phyloP scores from a whole-genome alignment of 2,888 invertebrate species.

The Clanis bilineata region DNA sequence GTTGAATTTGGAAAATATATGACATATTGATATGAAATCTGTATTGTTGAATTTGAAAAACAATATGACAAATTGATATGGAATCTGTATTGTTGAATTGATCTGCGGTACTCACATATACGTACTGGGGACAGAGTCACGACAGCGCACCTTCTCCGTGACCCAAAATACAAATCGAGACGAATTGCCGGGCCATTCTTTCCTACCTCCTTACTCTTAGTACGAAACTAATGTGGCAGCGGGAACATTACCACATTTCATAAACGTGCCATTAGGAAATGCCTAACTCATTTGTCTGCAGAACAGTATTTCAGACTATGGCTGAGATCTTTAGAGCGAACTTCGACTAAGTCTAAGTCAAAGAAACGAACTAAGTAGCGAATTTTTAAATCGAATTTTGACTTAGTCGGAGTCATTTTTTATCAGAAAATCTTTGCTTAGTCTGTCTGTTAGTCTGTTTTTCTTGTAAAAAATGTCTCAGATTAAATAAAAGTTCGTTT shows the following conservation, averaged over 20 bases:
- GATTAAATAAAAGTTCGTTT: too few relatives aligned
- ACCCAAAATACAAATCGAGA: slow-evolving; percentile 77
- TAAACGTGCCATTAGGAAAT: slow-evolving; percentile 39
- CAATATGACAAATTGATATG: slow-evolving; percentile 2
- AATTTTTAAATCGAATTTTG: too few relatives aligned
- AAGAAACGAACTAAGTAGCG: too few relatives aligned
- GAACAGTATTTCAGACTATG: not conserved
- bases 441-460: too few relatives aligned
- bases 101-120: slow-evolving; percentile 45
- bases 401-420: too few relatives aligned
- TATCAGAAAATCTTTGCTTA: too few relatives aligned
- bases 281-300: slow-evolving; percentile 17
- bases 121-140: slow-evolving; percentile 55
- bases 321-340: too few relatives aligned
- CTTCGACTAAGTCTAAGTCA: too few relatives aligned
- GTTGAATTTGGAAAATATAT: too few relatives aligned
- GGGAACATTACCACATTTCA: slow-evolving; percentile 48
- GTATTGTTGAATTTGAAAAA: too few relatives aligned
- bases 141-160: slow-evolving; percentile 60
- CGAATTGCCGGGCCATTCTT: slow-evolving; percentile 69
- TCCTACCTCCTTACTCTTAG: slow-evolving; percentile 38
- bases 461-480: too few relatives aligned
- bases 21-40: too few relatives aligned
- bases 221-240: slow-evolving; percentile 46
- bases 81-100: slow-evolving; percentile 34